phyloP scores from a whole-genome alignment of 2,888 invertebrate species.

The Mythimna vitellina region DNA sequence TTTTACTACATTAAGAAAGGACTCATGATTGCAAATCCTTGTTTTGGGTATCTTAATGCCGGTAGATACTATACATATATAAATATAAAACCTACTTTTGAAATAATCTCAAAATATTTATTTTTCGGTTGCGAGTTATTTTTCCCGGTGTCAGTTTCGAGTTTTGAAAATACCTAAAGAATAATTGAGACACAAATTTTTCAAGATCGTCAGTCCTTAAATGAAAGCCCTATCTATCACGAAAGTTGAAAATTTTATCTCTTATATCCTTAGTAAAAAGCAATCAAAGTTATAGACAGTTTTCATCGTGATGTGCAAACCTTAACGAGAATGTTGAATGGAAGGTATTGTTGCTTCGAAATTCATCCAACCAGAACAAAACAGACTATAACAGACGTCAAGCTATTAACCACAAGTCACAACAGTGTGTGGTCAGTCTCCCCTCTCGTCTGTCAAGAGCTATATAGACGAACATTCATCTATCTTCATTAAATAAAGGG shows the following conservation, averaged over 20 bases:
- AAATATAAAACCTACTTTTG: no score
- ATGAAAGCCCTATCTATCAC: no score
- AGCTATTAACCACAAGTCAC: slow-evolving; percentile 16
- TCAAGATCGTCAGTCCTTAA: no score
- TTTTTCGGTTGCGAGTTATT: no score
- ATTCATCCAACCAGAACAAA: slow-evolving; percentile 9
- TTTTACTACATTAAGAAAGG: no score
- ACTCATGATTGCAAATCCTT: no score
- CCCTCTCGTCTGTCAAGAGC: slow-evolving; percentile 29
- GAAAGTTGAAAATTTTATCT: not conserved
- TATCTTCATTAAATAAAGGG: slow-evolving; percentile 66
- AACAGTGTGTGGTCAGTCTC: slow-evolving; percentile 36
- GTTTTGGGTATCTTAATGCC: no score
- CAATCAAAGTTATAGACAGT: not conserved
- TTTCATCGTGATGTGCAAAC: not conserved
- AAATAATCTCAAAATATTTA: no score
- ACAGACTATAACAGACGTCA: slow-evolving; percentile 11
- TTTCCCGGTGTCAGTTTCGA: no score
- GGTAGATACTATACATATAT: no score
- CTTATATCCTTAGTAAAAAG: not conserved
- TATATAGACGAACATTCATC: slow-evolving; percentile 51
- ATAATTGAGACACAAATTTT: no score
- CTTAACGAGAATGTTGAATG: not conserved
- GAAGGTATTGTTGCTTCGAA: not conserved
- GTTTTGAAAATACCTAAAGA: no score